phyloP scores from a whole-genome alignment of 2,113 vertebrate genomes.

The Lampris incognitus region DNA sequence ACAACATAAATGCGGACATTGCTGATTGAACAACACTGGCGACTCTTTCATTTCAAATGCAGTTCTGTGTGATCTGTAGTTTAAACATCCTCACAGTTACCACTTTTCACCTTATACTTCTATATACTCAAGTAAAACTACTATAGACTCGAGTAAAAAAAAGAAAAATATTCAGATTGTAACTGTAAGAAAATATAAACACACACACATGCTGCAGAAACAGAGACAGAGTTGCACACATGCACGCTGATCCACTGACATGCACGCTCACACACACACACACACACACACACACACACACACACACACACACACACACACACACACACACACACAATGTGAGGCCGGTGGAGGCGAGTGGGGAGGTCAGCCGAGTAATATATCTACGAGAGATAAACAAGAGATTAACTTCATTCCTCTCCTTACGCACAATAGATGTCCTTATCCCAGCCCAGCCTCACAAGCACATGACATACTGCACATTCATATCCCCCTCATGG shows the following conservation, averaged over 20 bases:
- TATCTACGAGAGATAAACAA: conserved; percentile 75
- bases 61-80: too few relatives aligned
- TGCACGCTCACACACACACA: background rate
- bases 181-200: too few relatives aligned
- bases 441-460: conserved; percentile 29
- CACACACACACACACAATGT: conserved; percentile 2
- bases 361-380: too few relatives aligned
- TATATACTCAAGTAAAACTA: too few relatives aligned
- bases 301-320: background rate
- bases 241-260: background rate
- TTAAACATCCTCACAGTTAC: too few relatives aligned
- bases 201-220: too few relatives aligned
- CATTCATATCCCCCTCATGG: conserved; percentile 51
- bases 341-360: conserved; percentile 27
- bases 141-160: too few relatives aligned
- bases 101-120: too few relatives aligned
- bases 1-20: too few relatives aligned
- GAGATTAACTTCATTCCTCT: conserved; percentile 63
- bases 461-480: conserved; percentile 19
- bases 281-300: background rate
- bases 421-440: conserved; percentile 25
- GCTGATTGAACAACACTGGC: too few relatives aligned
- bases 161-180: too few relatives aligned
- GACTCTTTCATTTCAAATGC: too few relatives aligned
- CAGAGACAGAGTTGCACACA: background rate